phyloP scores from a whole-genome alignment of 2,797 vertebrate genomes.

The Threskiornis aethiopicus region DNA sequence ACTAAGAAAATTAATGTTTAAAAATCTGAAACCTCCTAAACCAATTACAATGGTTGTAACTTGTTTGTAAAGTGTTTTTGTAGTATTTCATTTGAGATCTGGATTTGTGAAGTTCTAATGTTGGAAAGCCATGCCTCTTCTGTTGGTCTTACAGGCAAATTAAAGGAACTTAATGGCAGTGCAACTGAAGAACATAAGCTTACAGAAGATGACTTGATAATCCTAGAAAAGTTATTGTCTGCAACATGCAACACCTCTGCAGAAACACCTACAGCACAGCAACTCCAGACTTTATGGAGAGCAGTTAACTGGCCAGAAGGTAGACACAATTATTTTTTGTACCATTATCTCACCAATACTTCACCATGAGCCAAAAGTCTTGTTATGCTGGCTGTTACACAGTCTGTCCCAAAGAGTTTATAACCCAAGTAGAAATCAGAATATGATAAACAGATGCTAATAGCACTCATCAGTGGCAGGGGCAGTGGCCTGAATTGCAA shows the following conservation, averaged over 20 bases:
- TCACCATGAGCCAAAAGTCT: background rate
- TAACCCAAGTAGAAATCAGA: background rate
- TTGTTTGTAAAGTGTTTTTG: background rate
- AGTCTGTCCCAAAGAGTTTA: background rate
- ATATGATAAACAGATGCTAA: background rate
- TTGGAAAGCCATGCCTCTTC: background rate
- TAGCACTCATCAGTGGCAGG: background rate
- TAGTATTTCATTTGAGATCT: background rate
- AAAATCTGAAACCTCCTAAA: background rate
- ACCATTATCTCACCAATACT: background rate
- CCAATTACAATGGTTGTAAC: background rate
- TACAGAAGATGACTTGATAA: conserved; percentile 84
- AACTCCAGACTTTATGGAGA: conserved; percentile 90
- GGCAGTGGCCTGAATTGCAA: background rate
- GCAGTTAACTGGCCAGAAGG: conserved; percentile 95
- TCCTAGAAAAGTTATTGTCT: conserved; percentile 83
- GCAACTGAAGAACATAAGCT: conserved; percentile 86
- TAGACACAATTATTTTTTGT: conserved; percentile 32
- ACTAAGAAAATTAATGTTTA: background rate
- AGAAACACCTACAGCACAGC: conserved; percentile 82
- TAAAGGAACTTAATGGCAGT: conserved; percentile 89
- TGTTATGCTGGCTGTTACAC: background rate
- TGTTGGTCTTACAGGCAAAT: conserved; percentile 82
- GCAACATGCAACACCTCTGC: conserved; percentile 76
- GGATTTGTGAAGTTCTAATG: background rate